Evolutionary conservation across 1,140 invertebrate genomes (phyloP), one percentile per base, ranked within the genome.

Genomic region (Dendrolimus punctatus): DNA sequence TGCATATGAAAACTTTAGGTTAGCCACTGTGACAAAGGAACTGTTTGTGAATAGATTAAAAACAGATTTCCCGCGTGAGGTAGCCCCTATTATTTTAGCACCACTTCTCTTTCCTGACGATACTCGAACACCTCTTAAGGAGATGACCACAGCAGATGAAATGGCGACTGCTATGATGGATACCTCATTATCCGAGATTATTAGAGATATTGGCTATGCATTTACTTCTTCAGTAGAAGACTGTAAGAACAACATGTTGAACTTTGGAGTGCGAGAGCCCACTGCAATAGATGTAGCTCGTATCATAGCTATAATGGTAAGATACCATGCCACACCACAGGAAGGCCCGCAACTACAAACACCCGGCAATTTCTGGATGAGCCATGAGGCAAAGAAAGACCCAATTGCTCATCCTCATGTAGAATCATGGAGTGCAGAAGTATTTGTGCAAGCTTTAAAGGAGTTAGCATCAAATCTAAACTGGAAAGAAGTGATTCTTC

Each of bases 401-500:
- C 45, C 59, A 1, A 57, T 70, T 7, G 42, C 64, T 44, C 79
- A 74, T 61, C 65, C 61, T 53, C 72, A 69, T 51, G 52, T 66
- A 39, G 79, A 87, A 45, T 91, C 94, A 4, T 99, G 97, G 97
- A 98, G 98, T 87, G 91, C 96, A 7, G 97, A 99, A 73, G 90
- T 96, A 48, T 98, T 98, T 80, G 92, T 98, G 6, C 93, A 97
- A 75, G 92, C 95, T 41, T 77, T 98, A 6, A 96, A 97, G 80
- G 97, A 98, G 78, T 87, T 96, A 60, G 93, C 95, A 66, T 93
- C 94, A 6, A 93, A 92, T 67, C 78, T 99, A 40, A 93, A 93
- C 67, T 99, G 97, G 96, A 95, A 93, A 70, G 97, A 98, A 69
- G 95, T 99, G 0, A 92, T 98, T 46, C 78, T 92, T 52, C 95